A percentile compares a stretch with the other conserved stretches of the same genome.
phyloP scores from a whole-genome alignment of 2,797 vertebrate species.

The Anisognathus igniventris region DNA sequence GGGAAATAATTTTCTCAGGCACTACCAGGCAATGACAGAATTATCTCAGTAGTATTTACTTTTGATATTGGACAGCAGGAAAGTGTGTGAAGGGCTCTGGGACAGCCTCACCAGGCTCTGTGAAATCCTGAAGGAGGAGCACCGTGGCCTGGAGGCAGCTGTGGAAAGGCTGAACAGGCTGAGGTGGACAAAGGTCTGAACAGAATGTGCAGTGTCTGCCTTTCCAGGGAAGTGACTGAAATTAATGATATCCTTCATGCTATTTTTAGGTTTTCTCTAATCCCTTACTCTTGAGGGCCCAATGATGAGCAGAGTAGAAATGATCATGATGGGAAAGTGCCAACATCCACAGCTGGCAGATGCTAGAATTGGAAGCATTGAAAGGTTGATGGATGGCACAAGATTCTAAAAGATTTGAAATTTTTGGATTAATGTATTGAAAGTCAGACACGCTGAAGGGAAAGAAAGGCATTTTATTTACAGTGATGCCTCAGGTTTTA shows the following conservation, averaged over 20 bases:
- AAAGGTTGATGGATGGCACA: not conserved
- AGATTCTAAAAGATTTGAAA: not conserved
- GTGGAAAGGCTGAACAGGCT: not conserved
- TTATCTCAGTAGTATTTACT: constrained; percentile 58
- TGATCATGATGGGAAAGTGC: not conserved
- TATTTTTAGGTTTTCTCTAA: constrained; percentile 53
- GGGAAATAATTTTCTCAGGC: constrained; percentile 56
- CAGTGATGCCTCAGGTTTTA: not conserved
- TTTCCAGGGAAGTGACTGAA: constrained; percentile 38
- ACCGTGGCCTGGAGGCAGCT: not conserved
- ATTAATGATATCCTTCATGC: constrained; percentile 1
- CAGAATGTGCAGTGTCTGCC: not conserved
- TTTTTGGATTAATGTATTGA: not conserved
- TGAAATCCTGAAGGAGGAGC: accelerated
- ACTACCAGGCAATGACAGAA: constrained; percentile 52
- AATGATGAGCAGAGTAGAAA: constrained; percentile 6
- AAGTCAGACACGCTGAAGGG: not conserved
- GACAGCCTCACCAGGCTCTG: not conserved
- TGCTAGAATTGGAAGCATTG: not conserved
- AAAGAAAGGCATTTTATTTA: not conserved
- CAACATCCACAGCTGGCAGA: constrained; percentile 9
- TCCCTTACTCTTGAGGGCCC: not conserved
- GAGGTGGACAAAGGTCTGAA: not conserved
- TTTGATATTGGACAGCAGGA: constrained; percentile 33
- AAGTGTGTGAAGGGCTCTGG: constrained; percentile 22